Evolutionary conservation across 2,888 invertebrate genomes (phyloP), one percentile per base, ranked within the genome.

Genomic region (Agrilus cyanescens): DNA sequence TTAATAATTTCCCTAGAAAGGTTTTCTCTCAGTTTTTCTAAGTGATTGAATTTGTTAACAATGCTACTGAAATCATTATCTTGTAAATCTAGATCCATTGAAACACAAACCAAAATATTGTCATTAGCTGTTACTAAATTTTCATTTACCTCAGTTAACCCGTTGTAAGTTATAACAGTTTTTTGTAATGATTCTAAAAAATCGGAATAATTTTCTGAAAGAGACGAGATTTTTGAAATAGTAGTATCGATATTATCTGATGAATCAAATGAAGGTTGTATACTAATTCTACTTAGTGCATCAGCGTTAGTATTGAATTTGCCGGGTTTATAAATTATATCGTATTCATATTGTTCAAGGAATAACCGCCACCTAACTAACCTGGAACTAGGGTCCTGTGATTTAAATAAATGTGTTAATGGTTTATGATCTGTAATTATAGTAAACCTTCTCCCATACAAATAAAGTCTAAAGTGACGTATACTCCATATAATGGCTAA

Each of bases 361-460:
- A 53, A 50, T 12, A 59, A 37, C 36, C 52, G 41, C 57, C 58
- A 61, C 25, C 55, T 36, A 3, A 53, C 44, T 7, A 59, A 37
- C 38, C 53, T 49, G 2, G 52, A 46, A 5, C 46, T 46, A 1
- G 52, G 50, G 18, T 56, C 53, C 39, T 52, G 54, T 6, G 49
- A 15, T 6, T 43, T 45, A 37, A 46, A 45, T 25, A 52, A 40
- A 53, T 52, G 54, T 20, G 41, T 38, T 5, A 61, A 43, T 1
- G 57, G 57, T 40, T 49, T 51, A 42, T 61, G 57, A 44, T 62
- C 61, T 0, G 59, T 61, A 2, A 56, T 45, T n/a, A 61, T 51
- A 20, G 38, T 45, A 39, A 60, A 59, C 35, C 46, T 50, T 42
- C 48, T 34, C 1, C 58, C 59, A 40, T 51, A 58, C 10, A 61